Base-by-base conservation (phyloP, 2,888 invertebrate species). In the Philereme transversata region DNA sequence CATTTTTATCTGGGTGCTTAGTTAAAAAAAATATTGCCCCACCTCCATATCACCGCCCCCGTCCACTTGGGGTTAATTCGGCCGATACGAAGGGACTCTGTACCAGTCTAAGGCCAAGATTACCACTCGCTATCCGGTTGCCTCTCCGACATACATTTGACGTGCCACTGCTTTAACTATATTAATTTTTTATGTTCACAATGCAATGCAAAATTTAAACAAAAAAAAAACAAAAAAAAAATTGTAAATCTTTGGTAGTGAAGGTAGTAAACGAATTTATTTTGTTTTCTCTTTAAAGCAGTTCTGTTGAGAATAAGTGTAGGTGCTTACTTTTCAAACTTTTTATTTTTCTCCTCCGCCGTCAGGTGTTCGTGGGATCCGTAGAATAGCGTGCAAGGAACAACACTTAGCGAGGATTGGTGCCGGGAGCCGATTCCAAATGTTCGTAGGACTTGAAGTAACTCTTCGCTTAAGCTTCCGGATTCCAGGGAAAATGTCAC, bases 321-420 rank as follows among this genome's bases (percentile, higher is more conserved):
- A 22, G 7, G 6, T 40, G 5, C 67, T 57, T 64, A 50, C 59
- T 50, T 57, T 45, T 60, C 62, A 51, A 60, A 62, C 49, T 56
- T 50, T 7, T 50, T 51, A 52, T 48, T 56, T 36, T 65, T 55
- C 5, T 57, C 48, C 9, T 57, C 49, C 4, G 60, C 51, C 7
- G 62, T 43, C 7, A 61, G 57, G 4, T 57, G 48, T 3, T 61
- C 60, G 3, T 68, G 66, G 50, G 78, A 81, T 64, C 88, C 83
- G 76, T 93, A 94, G 69, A 92, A 93, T 35, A 95, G 83, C n/a
- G 94, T 90, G 73, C 95, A 95, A 9, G 95, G 95, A 65, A 95
- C 83, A 50, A 95, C 93, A 61, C 94, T 94, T 52, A 95, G 90
- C 4, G 93, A 89, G 0, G 95, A 95, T 55, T 93, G 90, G 62